These are phyloP conservation scores for Drosophila affinis DNA, from an alignment of 2,888 invertebrate genomes.

Conservation along the genomic window DNA sequence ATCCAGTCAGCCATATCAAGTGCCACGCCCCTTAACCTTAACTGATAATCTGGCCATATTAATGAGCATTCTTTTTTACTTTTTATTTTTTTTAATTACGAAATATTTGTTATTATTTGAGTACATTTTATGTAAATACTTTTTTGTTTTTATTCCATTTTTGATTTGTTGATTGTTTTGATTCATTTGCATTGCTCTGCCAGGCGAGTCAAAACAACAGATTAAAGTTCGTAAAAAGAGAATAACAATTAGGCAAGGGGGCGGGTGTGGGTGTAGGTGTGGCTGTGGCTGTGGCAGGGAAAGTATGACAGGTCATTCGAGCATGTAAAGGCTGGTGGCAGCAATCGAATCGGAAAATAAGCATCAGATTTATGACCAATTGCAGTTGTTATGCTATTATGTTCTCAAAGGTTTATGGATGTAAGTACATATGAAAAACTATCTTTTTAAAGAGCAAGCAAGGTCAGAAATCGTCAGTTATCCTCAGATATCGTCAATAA, in stretches of 20 bases:
- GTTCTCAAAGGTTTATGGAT: background rate
- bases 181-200: background rate
- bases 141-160: too few relatives aligned
- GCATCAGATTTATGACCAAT: background rate
- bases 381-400: background rate
- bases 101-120: background rate
- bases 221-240: background rate
- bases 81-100: background rate
- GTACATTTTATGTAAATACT: background rate
- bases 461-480: too few relatives aligned
- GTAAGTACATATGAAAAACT: too few relatives aligned
- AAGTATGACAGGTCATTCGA: background rate
- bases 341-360: background rate
- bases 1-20: constrained; percentile 10
- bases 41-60: constrained; percentile 5
- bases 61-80: background rate
- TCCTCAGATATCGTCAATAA: too few relatives aligned
- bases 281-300: background rate
- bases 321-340: background rate
- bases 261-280: background rate
- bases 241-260: background rate
- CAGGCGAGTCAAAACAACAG: background rate
- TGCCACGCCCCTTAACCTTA: background rate
- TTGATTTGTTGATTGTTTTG: background rate
- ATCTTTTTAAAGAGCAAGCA: too few relatives aligned